Percentiles rank a stretch among this genome's conserved stretches.
Evolutionary conservation across 2,113 vertebrate species (phyloP).

Genomic region (Crocuta crocuta): DNA sequence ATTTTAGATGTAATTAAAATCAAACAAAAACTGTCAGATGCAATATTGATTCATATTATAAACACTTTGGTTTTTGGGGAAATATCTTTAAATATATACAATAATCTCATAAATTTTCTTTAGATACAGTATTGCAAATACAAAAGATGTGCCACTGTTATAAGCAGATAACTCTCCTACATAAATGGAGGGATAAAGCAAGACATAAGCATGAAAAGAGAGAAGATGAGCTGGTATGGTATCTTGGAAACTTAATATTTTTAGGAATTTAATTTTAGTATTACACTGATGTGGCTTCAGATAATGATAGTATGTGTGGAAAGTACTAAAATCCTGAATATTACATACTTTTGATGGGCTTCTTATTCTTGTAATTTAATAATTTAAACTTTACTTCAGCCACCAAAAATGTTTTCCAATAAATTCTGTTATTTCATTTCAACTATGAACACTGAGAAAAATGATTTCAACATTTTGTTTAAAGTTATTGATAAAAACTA

Average conservation of each 20-base stretch:
- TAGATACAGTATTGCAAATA: slow-evolving; percentile 16
- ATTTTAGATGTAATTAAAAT: slow-evolving; percentile 45
- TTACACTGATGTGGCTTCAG: slow-evolving; percentile 1
- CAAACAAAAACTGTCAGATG: background rate
- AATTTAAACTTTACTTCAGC: slow-evolving; percentile 55
- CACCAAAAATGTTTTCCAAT: background rate
- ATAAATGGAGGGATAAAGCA: slow-evolving; percentile 53
- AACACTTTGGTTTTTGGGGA: background rate
- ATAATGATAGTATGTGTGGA: background rate
- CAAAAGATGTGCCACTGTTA: background rate
- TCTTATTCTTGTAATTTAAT: slow-evolving; percentile 33
- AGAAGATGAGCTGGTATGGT: slow-evolving; percentile 73
- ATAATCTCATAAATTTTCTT: slow-evolving; percentile 52
- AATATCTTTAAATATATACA: background rate
- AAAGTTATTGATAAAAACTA: slow-evolving; percentile 40
- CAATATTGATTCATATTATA: background rate
- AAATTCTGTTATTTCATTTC: slow-evolving; percentile 45
- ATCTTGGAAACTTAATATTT: slow-evolving; percentile 32
- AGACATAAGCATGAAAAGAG: background rate
- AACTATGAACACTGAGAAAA: slow-evolving; percentile 34
- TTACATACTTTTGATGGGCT: background rate
- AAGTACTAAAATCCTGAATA: slow-evolving; percentile 25
- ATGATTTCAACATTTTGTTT: slow-evolving; percentile 41
- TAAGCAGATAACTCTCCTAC: background rate
- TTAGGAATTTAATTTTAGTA: background rate